Conservation (phyloP, 2,113 vertebrate species). For the Cheilinus undulatus region DNA sequence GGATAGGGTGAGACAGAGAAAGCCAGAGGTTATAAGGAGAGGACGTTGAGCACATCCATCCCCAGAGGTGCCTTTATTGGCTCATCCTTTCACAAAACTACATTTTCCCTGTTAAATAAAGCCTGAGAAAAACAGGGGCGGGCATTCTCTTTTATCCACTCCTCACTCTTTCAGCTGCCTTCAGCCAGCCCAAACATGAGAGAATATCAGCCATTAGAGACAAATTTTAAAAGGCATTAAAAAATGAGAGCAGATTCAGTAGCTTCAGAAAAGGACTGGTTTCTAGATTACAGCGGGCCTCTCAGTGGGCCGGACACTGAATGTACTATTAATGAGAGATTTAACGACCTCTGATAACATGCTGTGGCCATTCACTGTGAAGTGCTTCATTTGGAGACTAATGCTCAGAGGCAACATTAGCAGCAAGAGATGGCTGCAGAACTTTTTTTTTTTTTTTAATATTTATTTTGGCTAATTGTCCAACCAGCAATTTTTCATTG, state of each 20-base stretch:
- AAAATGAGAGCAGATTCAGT: conserved; percentile 16
- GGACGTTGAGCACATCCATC: background rate
- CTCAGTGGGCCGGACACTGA: background rate
- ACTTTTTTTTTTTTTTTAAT: background rate
- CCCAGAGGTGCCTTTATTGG: conserved; percentile 29
- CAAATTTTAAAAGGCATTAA: conserved; percentile 15
- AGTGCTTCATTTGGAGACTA: background rate
- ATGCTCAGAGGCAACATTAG: background rate
- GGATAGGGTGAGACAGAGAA: background rate
- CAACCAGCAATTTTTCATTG: background rate
- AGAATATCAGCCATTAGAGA: conserved; percentile 16
- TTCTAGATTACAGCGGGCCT: background rate
- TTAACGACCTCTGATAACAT: background rate
- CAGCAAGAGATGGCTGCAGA: background rate
- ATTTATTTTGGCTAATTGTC: background rate
- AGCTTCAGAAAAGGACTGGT: background rate
- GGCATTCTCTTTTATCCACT: conserved; percentile 15
- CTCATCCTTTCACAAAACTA: conserved; percentile 50
- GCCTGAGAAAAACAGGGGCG: conserved; percentile 29
- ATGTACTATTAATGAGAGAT: conserved; percentile 16
- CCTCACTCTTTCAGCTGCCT: conserved; percentile 9
- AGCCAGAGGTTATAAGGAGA: conserved; percentile 19
- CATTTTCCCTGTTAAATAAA: conserved; percentile 48
- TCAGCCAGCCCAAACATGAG: conserved; percentile 7
- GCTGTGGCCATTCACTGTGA: conserved; percentile 1